Conservation (phyloP, 2,797 vertebrate species). For the Knipowitschia caucasica region DNA sequence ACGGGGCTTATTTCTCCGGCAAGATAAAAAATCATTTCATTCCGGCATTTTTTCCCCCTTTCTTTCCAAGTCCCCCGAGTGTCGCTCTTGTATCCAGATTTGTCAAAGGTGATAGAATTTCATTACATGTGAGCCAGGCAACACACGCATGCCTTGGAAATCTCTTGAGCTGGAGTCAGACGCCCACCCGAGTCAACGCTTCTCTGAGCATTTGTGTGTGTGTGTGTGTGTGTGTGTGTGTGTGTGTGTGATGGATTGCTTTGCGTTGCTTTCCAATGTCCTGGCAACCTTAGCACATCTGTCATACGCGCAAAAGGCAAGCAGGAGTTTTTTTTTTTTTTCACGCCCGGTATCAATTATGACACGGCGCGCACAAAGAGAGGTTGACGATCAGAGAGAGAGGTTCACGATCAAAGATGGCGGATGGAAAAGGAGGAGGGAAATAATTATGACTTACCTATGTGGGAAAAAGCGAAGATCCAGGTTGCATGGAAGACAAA, state of each 20-base stretch:
- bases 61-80: background rate
- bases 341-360: conserved; percentile 34
- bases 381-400: conserved; percentile 16
- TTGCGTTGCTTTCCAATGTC: conserved; percentile 19
- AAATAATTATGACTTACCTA: conserved; percentile 57
- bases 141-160: conserved; percentile 20
- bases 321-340: conserved; percentile 13
- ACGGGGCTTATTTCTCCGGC: conserved; percentile 17
- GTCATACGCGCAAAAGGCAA: conserved; percentile 29
- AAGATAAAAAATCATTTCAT: conserved; percentile 6
- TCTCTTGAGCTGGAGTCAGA: conserved; percentile 36
- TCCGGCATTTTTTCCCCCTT: background rate
- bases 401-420: conserved; percentile 27
- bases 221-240: too few species aligned
- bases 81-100: background rate
- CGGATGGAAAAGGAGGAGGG: background rate
- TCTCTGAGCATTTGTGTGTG: conserved; percentile 21
- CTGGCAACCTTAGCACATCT: conserved; percentile 37
- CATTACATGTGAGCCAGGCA: conserved; percentile 23
- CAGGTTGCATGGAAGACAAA: conserved; percentile 42
- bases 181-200: conserved; percentile 15
- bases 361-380: too few species aligned
- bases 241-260: conserved; percentile 47
- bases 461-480: conserved; percentile 27
- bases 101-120: conserved; percentile 30